A percentile compares a stretch with the other conserved stretches of the same genome.
These are phyloP conservation scores for Luffia ferchaultella DNA, from an alignment of 2,888 invertebrate species.

Conservation along the genomic window DNA sequence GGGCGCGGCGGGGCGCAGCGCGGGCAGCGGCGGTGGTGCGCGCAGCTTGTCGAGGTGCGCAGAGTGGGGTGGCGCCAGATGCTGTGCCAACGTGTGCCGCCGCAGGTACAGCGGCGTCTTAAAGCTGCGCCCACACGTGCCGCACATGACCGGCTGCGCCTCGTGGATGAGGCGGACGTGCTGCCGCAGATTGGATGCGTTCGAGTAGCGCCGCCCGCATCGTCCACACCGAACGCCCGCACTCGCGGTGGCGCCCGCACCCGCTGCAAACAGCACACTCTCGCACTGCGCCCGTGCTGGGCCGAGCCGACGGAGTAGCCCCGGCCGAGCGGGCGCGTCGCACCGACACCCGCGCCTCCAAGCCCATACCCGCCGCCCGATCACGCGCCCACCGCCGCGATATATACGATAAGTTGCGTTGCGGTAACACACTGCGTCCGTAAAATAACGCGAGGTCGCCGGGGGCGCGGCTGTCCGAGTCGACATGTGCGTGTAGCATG, in stretches of 20 bases:
- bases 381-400: conserved; percentile 37
- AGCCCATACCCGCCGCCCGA: conserved; percentile 33
- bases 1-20: conserved; percentile 26
- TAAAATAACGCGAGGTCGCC: conserved; percentile 36
- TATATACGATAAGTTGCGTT: not conserved
- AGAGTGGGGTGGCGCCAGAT: conserved; percentile 42
- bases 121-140: conserved; percentile 75
- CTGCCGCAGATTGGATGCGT: conserved; percentile 77
- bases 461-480: conserved; percentile 66
- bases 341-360: conserved; percentile 59
- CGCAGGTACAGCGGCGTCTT: conserved; percentile 80
- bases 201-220: conserved; percentile 76
- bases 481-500: conserved; percentile 49
- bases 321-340: conserved; percentile 28
- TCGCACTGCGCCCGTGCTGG: conserved; percentile 6
- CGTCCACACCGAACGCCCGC: conserved; percentile 67
- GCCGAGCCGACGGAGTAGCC: conserved; percentile 35
- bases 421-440: not conserved
- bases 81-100: conserved; percentile 78
- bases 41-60: conserved; percentile 5
- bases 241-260: conserved; percentile 27
- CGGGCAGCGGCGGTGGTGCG: conserved; percentile 12
- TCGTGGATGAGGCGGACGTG: conserved; percentile 79
- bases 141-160: conserved; percentile 74
- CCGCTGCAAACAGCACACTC: conserved; percentile 18